phyloP scores from a whole-genome alignment of 2,113 vertebrate genomes.

The Lepidothrix coronata region DNA sequence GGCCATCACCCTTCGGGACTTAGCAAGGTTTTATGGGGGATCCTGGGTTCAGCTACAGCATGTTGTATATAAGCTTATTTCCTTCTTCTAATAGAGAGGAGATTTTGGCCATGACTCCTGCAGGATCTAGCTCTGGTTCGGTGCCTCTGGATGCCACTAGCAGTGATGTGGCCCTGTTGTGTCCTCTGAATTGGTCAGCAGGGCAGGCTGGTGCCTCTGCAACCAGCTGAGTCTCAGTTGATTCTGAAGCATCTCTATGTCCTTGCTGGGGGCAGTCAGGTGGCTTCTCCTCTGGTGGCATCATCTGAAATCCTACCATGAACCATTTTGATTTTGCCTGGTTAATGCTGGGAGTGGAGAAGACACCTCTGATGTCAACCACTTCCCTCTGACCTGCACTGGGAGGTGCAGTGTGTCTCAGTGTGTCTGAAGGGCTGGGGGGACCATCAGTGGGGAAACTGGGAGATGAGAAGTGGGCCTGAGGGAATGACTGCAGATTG shows the following conservation, averaged over 20 bases:
- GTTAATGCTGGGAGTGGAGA: neutral
- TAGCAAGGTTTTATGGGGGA: neutral
- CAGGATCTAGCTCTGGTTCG: rapidly evolving
- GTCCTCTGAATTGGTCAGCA: neutral
- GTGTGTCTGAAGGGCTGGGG: neutral
- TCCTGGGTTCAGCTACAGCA: neutral
- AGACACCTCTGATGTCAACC: neutral
- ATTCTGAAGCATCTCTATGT: neutral
- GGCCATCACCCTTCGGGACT: neutral
- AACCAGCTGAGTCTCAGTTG: neutral
- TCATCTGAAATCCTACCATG: neutral
- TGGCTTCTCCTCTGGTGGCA: neutral
- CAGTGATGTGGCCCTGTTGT: rapidly evolving
- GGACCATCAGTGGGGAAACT: neutral
- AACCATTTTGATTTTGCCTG: neutral
- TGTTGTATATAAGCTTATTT: neutral
- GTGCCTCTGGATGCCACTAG: neutral
- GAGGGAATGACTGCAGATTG: neutral
- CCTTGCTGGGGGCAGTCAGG: neutral
- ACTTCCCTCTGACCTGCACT: neutral
- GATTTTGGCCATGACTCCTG: neutral
- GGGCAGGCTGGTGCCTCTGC: neutral
- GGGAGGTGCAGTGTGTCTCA: neutral
- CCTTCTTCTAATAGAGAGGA: neutral
- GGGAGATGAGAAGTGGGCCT: neutral